phyloP scores from a whole-genome alignment of 1,140 invertebrate genomes.

The Goniozus legneri region DNA sequence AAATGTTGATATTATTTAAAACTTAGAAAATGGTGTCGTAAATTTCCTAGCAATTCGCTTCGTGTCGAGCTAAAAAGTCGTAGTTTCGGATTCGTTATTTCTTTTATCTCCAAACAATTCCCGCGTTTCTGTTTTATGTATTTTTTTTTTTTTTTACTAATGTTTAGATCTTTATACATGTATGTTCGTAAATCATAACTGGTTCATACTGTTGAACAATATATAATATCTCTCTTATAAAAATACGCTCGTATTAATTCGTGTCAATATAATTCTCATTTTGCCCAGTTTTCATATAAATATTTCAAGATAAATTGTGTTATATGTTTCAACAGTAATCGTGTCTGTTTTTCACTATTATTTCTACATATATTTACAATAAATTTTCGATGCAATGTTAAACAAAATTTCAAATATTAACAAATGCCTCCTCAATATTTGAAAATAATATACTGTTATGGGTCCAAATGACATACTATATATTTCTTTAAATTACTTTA shows the following conservation, averaged over 20 bases:
- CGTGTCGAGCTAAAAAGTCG: no score
- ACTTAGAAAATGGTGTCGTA: no score
- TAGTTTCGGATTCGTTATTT: no score
- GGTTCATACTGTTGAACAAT: conserved; percentile 42
- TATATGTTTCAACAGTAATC: background rate
- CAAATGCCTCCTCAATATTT: no score
- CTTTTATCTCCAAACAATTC: no score
- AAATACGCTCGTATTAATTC: conserved; percentile 11
- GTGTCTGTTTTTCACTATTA: no score
- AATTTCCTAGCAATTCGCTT: no score
- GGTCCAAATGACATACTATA: no score
- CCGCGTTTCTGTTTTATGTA: background rate
- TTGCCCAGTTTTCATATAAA: background rate
- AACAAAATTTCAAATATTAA: no score
- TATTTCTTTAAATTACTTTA: no score
- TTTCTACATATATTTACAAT: background rate
- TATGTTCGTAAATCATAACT: conserved; percentile 40
- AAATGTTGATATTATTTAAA: no score
- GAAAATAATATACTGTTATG: no score
- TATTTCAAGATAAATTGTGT: background rate
- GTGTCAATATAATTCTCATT: background rate
- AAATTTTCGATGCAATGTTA: background rate
- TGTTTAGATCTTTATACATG: conserved; percentile 34
- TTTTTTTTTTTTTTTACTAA: conserved; percentile 34
- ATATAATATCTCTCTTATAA: conserved; percentile 29